phyloP scores from a whole-genome alignment of 2,113 vertebrate species.

The Stercorarius parasiticus region DNA sequence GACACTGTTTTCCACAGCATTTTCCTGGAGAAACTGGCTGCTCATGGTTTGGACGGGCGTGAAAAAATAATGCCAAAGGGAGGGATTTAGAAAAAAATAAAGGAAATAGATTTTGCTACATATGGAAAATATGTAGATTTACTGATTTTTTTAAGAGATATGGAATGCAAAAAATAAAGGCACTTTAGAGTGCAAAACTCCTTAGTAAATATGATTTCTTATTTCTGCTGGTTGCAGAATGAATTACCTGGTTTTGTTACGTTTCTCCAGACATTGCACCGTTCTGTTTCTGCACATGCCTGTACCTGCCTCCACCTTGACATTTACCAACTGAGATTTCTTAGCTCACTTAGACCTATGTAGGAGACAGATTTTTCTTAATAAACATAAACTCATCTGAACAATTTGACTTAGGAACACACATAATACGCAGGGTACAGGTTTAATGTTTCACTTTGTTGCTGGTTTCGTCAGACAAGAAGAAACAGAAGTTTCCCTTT shows the following conservation, averaged over 20 bases:
- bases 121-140: background rate
- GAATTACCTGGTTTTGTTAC: rapidly evolving
- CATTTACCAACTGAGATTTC: background rate
- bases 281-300: background rate
- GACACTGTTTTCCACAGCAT: background rate
- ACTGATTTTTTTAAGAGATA: background rate
- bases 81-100: background rate
- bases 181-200: background rate
- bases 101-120: background rate
- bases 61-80: background rate
- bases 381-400: background rate
- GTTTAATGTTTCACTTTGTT: background rate
- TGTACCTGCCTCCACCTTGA: background rate
- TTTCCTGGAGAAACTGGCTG: background rate
- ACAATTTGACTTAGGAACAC: background rate
- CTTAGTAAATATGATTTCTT: background rate
- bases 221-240: background rate
- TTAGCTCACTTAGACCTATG: background rate
- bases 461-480: background rate
- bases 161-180: background rate
- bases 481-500: background rate
- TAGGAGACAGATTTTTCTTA: background rate
- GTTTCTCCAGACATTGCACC: background rate
- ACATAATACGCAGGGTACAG: background rate
- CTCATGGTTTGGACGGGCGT: background rate